Percentiles rank a stretch among this genome's conserved stretches.
These are phyloP conservation scores for Orthosia cruda DNA, from an alignment of 2,888 invertebrate species.

Conservation along the genomic window DNA sequence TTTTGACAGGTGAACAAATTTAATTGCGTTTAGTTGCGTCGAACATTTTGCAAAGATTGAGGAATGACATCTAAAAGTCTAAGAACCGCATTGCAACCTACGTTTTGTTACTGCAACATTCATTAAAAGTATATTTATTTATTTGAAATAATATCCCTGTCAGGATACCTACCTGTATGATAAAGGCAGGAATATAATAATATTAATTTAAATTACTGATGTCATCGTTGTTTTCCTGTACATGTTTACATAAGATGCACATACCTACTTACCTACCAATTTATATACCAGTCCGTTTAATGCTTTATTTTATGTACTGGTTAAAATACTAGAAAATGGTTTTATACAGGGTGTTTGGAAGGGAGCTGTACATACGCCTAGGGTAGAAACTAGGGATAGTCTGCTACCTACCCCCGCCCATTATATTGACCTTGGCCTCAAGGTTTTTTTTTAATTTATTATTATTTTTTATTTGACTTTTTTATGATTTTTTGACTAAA, in stretches of 20 bases:
- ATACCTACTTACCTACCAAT: conserved; percentile 13
- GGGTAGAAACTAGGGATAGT: no score
- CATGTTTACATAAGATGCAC: conserved; percentile 30
- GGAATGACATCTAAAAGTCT: neutral
- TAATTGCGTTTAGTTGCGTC: neutral
- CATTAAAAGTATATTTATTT: conserved; percentile 14
- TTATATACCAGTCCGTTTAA: conserved; percentile 5
- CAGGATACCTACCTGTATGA: conserved; percentile 18
- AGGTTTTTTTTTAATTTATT: no score
- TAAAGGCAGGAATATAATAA: conserved; percentile 1
- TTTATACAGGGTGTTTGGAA: no score
- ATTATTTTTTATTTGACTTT: no score
- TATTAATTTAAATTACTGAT: conserved; percentile 14
- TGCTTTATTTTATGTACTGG: conserved; percentile 32
- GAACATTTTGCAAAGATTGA: neutral
- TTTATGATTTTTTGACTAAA: no score
- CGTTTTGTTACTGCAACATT: neutral
- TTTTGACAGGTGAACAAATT: neutral
- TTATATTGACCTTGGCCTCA: no score
- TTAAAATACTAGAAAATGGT: conserved; percentile 35
- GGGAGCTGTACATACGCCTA: no score
- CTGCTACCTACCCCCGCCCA: no score
- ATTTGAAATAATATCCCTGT: conserved; percentile 12
- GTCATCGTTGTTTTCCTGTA: conserved; percentile 51
- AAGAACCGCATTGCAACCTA: neutral